Conservation (phyloP, 2,797 vertebrate species). For the Acipenser transmontanus region DNA sequence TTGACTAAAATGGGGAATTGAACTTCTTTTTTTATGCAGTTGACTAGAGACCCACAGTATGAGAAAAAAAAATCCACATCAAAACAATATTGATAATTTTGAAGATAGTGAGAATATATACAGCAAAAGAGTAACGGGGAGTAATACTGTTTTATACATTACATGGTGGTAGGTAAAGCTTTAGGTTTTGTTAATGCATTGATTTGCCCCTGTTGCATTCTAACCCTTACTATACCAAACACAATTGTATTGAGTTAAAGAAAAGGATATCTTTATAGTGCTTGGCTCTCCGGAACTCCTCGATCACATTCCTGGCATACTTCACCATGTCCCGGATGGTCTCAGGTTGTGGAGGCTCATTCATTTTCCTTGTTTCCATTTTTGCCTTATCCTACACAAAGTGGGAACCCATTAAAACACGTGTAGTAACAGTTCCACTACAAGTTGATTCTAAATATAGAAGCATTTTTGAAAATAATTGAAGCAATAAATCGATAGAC, state of each 20-base stretch:
- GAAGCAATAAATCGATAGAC: background rate
- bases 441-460: background rate
- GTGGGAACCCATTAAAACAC: background rate
- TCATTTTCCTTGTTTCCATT: conserved; percentile 71
- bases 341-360: conserved; percentile 62
- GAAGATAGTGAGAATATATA: too few species aligned
- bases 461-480: background rate
- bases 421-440: background rate
- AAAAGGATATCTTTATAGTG: conserved; percentile 98
- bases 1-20: too few species aligned
- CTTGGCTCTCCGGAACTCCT: conserved; percentile 93
- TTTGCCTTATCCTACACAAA: conserved; percentile 83
- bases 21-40: too few species aligned
- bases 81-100: too few species aligned
- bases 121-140: too few species aligned
- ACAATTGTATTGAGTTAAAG: background rate
- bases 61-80: too few species aligned
- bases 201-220: too few species aligned
- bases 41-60: too few species aligned
- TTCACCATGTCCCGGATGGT: conserved; percentile 72
- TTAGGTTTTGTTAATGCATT: too few species aligned
- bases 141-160: too few species aligned
- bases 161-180: too few species aligned
- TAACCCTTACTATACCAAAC: too few species aligned
- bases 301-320: conserved; percentile 88